Conservation (phyloP, 2,797 vertebrate species). For the Propithecus deckenii region DNA sequence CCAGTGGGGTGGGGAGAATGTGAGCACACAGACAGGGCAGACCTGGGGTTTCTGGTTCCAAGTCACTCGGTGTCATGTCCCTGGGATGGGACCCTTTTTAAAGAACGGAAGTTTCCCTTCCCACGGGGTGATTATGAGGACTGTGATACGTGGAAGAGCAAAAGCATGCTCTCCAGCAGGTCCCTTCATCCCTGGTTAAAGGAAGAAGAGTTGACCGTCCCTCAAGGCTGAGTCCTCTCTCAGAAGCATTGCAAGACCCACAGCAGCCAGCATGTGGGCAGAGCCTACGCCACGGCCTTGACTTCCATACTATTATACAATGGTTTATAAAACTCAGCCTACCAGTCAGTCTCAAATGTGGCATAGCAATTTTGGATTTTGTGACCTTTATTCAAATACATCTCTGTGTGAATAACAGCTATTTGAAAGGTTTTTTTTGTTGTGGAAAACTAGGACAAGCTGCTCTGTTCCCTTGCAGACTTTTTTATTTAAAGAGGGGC, state of each 20-base stretch:
- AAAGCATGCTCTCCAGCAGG: neutral
- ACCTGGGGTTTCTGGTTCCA: neutral
- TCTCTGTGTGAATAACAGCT: neutral
- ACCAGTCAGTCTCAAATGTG: neutral
- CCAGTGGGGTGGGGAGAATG: neutral
- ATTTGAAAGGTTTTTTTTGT: conserved; percentile 1
- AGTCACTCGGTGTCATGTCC: neutral
- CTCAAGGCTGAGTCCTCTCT: neutral
- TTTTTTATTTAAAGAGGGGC: neutral
- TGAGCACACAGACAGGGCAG: too few relatives aligned
- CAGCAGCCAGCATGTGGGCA: neutral
- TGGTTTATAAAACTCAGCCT: neutral
- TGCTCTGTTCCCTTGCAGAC: neutral
- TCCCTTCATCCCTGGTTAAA: neutral
- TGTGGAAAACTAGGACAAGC: neutral
- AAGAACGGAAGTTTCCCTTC: neutral
- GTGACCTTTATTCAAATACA: neutral
- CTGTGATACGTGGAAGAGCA: neutral
- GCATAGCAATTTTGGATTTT: neutral
- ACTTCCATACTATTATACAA: neutral
- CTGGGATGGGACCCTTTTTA: neutral
- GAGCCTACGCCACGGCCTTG: neutral
- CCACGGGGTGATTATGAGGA: neutral
- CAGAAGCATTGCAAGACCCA: neutral
- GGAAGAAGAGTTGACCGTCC: neutral